Evolutionary conservation across 2,113 vertebrate species (phyloP), one percentile per base, ranked within the genome.

Genomic region (Indri indri): DNA sequence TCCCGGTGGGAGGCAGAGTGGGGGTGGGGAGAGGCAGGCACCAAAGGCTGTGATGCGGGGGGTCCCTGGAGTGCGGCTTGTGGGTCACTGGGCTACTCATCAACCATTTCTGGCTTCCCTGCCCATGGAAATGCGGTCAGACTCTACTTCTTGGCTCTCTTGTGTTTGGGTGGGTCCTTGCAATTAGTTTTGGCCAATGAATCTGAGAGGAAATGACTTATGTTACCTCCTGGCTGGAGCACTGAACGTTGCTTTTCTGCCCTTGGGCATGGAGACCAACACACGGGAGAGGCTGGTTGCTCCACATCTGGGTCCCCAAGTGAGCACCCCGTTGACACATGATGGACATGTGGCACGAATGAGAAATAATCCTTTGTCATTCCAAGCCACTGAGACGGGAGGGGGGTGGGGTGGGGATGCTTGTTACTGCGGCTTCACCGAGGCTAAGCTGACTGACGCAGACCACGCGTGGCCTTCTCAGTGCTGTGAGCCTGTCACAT

Each of bases 401-500:
- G n/a, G n/a, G n/a, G n/a, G n/a, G n/a, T n/a, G n/a, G n/a, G n/a
- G n/a, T n/a, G n/a, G 34, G 37, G 42, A 1, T 32, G 4, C 20
- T 57, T 71, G 91, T 42, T 9, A 1, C 54, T 1, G 5, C 22
- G n/a, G 57, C 8, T 0, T 52, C 3, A 23, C 25, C 1, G 0
- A 25, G 47, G 23, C 40, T 6, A 2, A n/a, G 86, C 74, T 5
- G 89, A 45, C 61, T 1, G 27, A 30, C 0, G 54, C 66, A 22
- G 80, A 50, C 5, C 0, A 3, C 0, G 3, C 6, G 0, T 3
- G 42, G 74, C 52, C 17, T 47, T 63, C 68, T 20, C 68, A 20
- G 54, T 1, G 6, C 2, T 0, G 1, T 2, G 57, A n/a, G 45
- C 8, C 34, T 13, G 65, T 0, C 61, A 12, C 27, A 0, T 12